A percentile compares a stretch with the other conserved stretches of the same genome.
phyloP scores from a whole-genome alignment of 2,888 invertebrate genomes.

The Epistrophe eligans region DNA sequence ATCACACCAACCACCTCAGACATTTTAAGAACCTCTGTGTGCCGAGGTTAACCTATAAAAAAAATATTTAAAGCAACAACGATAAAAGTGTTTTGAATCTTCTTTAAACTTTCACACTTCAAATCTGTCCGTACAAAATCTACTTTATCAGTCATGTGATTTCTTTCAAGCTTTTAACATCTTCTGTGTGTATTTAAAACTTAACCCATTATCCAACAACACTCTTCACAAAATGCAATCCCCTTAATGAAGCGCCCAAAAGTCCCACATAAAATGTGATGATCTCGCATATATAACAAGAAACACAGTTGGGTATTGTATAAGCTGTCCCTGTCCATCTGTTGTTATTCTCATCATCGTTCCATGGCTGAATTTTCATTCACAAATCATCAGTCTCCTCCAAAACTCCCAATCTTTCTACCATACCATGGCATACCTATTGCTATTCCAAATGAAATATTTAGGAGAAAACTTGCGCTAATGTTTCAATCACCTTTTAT shows the following conservation, averaged over 20 bases:
- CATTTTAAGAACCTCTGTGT: no score
- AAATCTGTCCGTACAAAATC: background rate
- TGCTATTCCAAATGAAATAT: conserved; percentile 51
- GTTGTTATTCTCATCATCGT: conserved; percentile 29
- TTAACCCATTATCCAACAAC: conserved; percentile 15
- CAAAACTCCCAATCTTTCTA: background rate
- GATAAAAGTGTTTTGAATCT: background rate
- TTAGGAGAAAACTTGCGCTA: conserved; percentile 55
- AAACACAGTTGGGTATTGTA: background rate
- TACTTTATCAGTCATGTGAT: background rate
- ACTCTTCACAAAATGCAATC: conserved; percentile 20
- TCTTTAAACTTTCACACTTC: conserved; percentile 6
- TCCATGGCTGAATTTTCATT: conserved; percentile 6
- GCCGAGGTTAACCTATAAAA: no score
- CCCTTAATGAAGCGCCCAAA: conserved; percentile 28
- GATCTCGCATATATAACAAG: conserved; percentile 7
- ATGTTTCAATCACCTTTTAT: conserved; percentile 65
- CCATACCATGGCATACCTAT: background rate
- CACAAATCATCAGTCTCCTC: conserved; percentile 21
- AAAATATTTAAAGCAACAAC: background rate
- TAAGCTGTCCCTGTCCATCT: conserved; percentile 9
- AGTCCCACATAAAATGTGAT: conserved; percentile 19
- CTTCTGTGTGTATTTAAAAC: background rate
- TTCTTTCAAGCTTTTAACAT: background rate
- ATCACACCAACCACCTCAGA: no score